These are phyloP conservation scores for Pantelozetes paolii DNA, from an alignment of 2,888 invertebrate genomes.

Conservation along the genomic window DNA sequence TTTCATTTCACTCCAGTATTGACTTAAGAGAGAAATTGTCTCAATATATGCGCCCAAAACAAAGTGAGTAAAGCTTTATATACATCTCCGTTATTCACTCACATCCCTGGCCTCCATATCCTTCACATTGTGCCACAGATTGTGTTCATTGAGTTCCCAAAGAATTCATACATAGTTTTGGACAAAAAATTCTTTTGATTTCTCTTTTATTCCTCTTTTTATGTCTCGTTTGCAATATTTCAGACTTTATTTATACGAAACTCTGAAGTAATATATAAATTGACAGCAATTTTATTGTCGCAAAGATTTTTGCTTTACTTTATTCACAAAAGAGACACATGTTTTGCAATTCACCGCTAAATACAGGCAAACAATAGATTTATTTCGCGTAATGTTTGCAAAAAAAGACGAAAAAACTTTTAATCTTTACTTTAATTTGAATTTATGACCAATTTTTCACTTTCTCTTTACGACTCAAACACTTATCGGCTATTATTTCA, in stretches of 20 bases:
- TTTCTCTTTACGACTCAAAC: too few species aligned
- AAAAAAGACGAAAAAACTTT: too few species aligned
- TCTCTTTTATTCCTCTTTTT: not conserved
- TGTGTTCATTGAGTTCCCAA: not conserved
- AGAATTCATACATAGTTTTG: not conserved
- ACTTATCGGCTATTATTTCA: too few species aligned
- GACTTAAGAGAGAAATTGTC: constrained; percentile 21
- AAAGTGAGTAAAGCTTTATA: constrained; percentile 5
- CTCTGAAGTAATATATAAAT: too few species aligned
- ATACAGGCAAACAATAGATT: too few species aligned
- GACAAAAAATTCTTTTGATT: not conserved
- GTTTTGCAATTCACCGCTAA: too few species aligned
- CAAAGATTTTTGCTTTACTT: too few species aligned
- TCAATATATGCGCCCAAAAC: constrained; percentile 12
- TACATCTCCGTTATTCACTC: not conserved
- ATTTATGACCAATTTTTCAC: too few species aligned
- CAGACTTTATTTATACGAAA: not conserved
- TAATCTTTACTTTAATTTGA: too few species aligned
- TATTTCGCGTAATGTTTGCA: too few species aligned
- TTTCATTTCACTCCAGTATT: constrained; percentile 26
- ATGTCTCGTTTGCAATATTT: not conserved
- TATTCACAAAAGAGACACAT: too few species aligned
- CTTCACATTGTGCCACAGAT: not conserved
- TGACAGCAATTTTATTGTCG: too few species aligned
- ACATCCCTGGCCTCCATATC: not conserved